Conservation (phyloP, 2,113 vertebrate genomes). For the Sylvicapra grimmia region DNA sequence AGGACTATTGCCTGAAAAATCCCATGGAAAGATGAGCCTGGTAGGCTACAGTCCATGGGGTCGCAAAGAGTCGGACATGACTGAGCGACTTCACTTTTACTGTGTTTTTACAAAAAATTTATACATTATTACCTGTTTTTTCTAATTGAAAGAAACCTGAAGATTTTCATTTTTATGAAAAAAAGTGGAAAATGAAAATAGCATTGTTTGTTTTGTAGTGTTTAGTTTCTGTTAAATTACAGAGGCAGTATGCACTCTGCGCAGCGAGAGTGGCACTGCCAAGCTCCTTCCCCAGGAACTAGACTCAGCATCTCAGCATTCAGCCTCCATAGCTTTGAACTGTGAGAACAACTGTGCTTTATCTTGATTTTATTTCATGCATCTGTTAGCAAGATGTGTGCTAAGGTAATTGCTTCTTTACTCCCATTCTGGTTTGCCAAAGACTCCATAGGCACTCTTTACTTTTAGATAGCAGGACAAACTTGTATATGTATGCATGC, state of each 20-base stretch:
- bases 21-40: too few relatives aligned
- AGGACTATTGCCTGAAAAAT: too few relatives aligned
- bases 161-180: background rate
- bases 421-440: background rate
- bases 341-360: background rate
- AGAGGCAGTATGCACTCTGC: background rate
- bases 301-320: background rate
- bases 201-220: background rate
- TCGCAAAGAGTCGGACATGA: fast-evolving
- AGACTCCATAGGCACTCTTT: background rate
- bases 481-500: background rate
- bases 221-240: background rate
- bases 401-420: background rate
- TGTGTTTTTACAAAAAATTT: background rate
- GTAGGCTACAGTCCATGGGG: too few relatives aligned
- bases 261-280: background rate
- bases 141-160: background rate
- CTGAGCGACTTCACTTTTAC: too few relatives aligned
- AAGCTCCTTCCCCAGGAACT: background rate
- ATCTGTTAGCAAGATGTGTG: background rate
- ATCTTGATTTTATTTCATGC: background rate
- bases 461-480: background rate
- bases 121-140: too few relatives aligned
- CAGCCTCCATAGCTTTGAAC: background rate
- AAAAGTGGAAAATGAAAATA: background rate